Conservation (phyloP, 1,140 invertebrate genomes). For the Cotesia glomerata region DNA sequence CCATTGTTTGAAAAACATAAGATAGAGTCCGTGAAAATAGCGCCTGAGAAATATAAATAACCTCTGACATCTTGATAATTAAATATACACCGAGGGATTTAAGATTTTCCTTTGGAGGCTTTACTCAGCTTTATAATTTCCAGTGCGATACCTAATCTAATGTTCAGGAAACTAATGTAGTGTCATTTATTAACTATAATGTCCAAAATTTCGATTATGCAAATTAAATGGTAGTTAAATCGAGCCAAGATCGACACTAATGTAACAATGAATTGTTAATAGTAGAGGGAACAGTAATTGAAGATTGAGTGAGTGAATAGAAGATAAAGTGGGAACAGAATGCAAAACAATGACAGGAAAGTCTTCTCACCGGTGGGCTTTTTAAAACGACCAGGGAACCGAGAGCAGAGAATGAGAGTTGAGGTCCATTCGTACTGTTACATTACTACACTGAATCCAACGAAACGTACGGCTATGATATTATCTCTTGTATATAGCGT, state of each 20-base stretch:
- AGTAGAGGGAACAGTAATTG: neutral
- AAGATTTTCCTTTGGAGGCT: neutral
- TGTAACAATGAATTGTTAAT: constrained; percentile 4
- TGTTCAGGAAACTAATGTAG: neutral
- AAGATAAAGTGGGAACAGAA: constrained; percentile 17
- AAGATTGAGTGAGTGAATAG: neutral
- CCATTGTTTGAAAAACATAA: constrained; percentile 17
- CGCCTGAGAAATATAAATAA: constrained; percentile 20
- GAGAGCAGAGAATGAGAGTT: constrained; percentile 1
- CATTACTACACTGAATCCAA: too few relatives aligned
- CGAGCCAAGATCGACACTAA: neutral
- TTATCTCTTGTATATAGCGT: constrained; percentile 43
- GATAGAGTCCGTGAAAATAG: neutral
- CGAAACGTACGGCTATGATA: constrained; percentile 38
- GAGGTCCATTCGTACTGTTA: neutral
- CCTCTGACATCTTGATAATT: constrained; percentile 29
- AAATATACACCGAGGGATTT: constrained; percentile 24
- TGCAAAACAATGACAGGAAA: constrained; percentile 28
- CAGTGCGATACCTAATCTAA: neutral
- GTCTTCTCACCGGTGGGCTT: constrained; percentile 25
- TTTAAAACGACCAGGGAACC: constrained; percentile 27
- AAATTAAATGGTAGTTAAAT: constrained; percentile 14
- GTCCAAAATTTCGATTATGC: constrained; percentile 9
- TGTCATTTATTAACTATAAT: neutral
- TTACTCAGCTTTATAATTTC: neutral